Percentiles rank a stretch among this genome's conserved stretches.
These are phyloP conservation scores for Percopsis omiscomaycus DNA, from an alignment of 2,797 vertebrate genomes.

Conservation along the genomic window DNA sequence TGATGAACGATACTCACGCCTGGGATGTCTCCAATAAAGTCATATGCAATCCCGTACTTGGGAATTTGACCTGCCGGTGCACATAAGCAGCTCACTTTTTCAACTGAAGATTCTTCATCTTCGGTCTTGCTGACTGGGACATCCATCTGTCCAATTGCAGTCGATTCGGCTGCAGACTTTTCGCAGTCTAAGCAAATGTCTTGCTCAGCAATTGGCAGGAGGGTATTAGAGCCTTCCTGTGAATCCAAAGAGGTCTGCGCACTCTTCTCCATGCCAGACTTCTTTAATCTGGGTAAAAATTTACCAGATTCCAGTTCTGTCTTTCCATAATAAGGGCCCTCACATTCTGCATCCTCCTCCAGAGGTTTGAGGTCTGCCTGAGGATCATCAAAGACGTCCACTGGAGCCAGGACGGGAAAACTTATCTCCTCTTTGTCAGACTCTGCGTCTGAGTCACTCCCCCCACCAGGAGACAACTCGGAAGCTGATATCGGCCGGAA, in stretches of 20 bases:
- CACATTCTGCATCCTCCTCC: slow-evolving; percentile 97
- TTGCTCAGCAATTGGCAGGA: slow-evolving; percentile 82
- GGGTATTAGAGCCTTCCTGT: slow-evolving; percentile 88
- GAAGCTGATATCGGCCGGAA: slow-evolving; percentile 98
- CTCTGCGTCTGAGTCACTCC: slow-evolving; percentile 94
- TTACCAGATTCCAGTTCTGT: slow-evolving; percentile 98
- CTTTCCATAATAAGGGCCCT: slow-evolving; percentile 96
- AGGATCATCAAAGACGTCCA: slow-evolving; percentile 90
- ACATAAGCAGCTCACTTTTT: slow-evolving; percentile 80
- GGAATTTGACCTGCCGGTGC: slow-evolving; percentile 81
- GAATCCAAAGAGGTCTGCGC: slow-evolving; percentile 99
- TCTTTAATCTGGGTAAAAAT: slow-evolving; percentile 95
- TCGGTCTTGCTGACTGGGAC: slow-evolving; percentile 79
- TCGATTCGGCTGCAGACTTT: slow-evolving; percentile 73
- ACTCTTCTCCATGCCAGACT: slow-evolving; percentile 99
- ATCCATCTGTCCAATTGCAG: slow-evolving; percentile 72
- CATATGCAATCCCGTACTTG: slow-evolving; percentile 81
- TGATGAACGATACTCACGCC: slow-evolving; percentile 78
- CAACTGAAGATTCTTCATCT: slow-evolving; percentile 80
- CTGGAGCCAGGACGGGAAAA: slow-evolving; percentile 81
- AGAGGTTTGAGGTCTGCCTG: slow-evolving; percentile 97
- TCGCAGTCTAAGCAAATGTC: slow-evolving; percentile 88
- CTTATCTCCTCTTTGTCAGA: slow-evolving; percentile 93
- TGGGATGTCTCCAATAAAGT: slow-evolving; percentile 81
- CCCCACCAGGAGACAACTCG: slow-evolving; percentile 93